A percentile compares a stretch with the other conserved stretches of the same genome.
These are phyloP conservation scores for Mesembrinibis cayennensis DNA, from an alignment of 2,113 vertebrate genomes.

Conservation along the genomic window DNA sequence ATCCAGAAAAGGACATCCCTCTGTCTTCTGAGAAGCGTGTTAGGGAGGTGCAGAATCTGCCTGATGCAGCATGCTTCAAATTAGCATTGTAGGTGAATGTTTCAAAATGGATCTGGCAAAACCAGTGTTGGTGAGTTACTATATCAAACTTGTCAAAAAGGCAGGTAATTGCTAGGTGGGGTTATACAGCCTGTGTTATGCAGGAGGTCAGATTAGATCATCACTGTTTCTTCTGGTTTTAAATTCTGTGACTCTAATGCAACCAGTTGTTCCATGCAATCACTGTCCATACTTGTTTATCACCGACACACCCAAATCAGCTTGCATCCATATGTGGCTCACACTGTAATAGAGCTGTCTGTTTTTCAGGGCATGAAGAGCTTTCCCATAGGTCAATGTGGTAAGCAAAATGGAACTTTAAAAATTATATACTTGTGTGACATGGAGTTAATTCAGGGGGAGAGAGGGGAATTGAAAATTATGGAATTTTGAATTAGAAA, in stretches of 20 bases:
- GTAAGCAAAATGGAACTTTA: slow-evolving; percentile 26
- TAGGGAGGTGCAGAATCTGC: not conserved
- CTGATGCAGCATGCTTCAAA: not conserved
- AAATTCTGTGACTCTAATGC: slow-evolving; percentile 13
- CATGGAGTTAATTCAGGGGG: not conserved
- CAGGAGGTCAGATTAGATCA: slow-evolving; percentile 60
- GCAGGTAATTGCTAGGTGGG: slow-evolving; percentile 53
- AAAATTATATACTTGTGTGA: not conserved
- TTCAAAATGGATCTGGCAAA: slow-evolving; percentile 51
- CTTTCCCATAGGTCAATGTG: not conserved
- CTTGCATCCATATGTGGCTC: not conserved
- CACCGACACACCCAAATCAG: not conserved
- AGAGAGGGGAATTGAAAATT: not conserved
- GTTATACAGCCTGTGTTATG: not conserved
- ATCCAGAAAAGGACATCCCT: not conserved
- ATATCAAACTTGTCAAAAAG: slow-evolving; percentile 16
- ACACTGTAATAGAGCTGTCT: not conserved
- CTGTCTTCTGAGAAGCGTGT: not conserved
- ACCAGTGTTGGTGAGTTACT: slow-evolving; percentile 33
- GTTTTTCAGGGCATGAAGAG: not conserved
- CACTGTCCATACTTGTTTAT: slow-evolving; percentile 56
- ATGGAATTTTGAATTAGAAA: not conserved
- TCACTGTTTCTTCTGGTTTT: slow-evolving; percentile 43
- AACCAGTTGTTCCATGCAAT: slow-evolving; percentile 39
- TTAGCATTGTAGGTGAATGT: slow-evolving; percentile 15